Conservation (phyloP, 2,113 vertebrate genomes). For the Tetrao urogallus region DNA sequence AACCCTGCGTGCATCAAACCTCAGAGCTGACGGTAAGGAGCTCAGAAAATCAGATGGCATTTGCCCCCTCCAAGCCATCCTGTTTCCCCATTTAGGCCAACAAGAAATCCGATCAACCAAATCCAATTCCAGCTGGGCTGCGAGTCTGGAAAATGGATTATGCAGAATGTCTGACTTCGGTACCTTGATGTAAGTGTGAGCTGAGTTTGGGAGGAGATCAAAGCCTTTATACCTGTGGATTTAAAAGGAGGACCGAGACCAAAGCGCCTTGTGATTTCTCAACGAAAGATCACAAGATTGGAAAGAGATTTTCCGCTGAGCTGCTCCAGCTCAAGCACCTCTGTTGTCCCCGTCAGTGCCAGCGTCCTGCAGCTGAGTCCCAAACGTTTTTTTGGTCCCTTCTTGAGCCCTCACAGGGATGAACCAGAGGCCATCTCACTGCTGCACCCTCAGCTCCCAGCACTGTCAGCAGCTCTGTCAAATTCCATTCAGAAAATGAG, state of each 20-base stretch:
- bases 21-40: neutral
- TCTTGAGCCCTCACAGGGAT: too few species aligned
- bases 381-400: fast-evolving
- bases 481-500: neutral
- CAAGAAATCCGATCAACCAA: slow-evolving; percentile 66
- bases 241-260: neutral
- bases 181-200: neutral
- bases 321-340: neutral
- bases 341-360: fast-evolving
- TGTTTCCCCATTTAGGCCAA: slow-evolving; percentile 32
- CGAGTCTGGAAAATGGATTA: slow-evolving; percentile 60
- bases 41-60: neutral
- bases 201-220: neutral
- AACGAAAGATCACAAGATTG: neutral
- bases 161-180: neutral
- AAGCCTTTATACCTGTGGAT: neutral
- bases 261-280: neutral
- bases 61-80: neutral
- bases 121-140: slow-evolving; percentile 52
- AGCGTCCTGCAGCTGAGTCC: fast-evolving
- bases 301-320: neutral
- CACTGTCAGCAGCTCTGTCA: fast-evolving
- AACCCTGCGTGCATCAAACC: neutral
- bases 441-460: fast-evolving
- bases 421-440: fast-evolving